Conservation (phyloP, 1,140 invertebrate genomes). For the Habropoda laboriosa region DNA sequence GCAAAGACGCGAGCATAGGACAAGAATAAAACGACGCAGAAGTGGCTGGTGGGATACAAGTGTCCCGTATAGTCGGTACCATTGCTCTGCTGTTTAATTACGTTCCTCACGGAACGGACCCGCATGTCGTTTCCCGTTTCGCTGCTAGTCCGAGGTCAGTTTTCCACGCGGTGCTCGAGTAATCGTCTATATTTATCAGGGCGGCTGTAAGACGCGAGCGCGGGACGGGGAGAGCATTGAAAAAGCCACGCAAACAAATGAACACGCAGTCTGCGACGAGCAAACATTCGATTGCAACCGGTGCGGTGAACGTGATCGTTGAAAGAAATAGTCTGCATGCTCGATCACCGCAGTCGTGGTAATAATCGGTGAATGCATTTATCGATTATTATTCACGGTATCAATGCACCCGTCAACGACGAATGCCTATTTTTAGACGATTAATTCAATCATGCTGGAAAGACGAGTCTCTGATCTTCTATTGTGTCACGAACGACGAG, state of each 20-base stretch:
- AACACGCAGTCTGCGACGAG: background rate
- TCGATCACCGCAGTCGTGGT: no score
- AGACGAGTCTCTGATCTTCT: background rate
- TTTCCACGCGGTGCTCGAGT: background rate
- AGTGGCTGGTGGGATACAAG: background rate
- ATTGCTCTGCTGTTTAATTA: conserved; percentile 49
- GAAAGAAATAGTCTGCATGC: background rate
- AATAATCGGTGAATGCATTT: background rate
- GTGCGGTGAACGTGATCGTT: background rate
- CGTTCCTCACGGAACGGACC: background rate
- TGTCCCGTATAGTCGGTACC: background rate
- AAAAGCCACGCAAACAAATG: background rate
- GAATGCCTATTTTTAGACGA: background rate
- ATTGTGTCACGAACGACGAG: no score
- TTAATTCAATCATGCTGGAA: background rate
- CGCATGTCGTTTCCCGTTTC: conserved; percentile 2
- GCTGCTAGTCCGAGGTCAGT: conserved; percentile 37
- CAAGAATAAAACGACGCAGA: background rate
- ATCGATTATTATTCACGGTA: background rate
- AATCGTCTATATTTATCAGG: conserved; percentile 42
- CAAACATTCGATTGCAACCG: background rate
- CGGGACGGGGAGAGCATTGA: no score
- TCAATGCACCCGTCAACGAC: background rate
- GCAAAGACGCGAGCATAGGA: background rate
- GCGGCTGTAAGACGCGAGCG: background rate